Evolutionary conservation across 2,888 invertebrate species (phyloP), one percentile per base, ranked within the genome.

Genomic region (Papilio demoleus): DNA sequence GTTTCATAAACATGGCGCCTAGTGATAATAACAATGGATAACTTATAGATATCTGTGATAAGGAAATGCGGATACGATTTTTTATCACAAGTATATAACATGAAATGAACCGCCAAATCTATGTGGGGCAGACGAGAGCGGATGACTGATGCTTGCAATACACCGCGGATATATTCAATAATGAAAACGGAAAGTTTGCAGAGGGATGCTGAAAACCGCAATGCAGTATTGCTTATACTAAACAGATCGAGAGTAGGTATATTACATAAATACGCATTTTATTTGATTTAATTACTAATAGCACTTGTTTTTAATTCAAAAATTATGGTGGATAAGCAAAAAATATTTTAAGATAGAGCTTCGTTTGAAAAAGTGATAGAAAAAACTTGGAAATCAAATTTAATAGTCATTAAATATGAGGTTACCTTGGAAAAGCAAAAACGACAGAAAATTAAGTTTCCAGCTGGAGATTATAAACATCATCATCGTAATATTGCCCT

Each of bases 131-230:
- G 53, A 53, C 53, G 24, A 17, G 12, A 22, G 22, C 22, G 14
- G 14, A n/a, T 50, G n/a, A n/a, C 12, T 31, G 53, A 53, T 31
- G 27, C 17, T 56, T 56, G 31, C 27, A 45, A 62, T 34, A 47
- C 40, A 40, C n/a, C 60, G 40, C 24, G 1, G 40, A 24, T 19
- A 60, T 14, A 14, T 40, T 24, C 8, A 40, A 60, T 24, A 40
- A 22, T 19, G 59, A 24, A 24, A 27, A 14, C 38, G 53, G 53
- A 24, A 38, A 58, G 53, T 42, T 58, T 31, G 56, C 58, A 62
- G 45, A 24, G 17, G 60, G 27, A 63, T 53, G 24, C 59, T 63
- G 24, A 47, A 68, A 63, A 34, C 24, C 68, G 68, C 68, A 64
- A 59, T 64, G 68, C 63, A 68, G 63, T 22, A 62, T 60, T 66